These are phyloP conservation scores for Augochlora pura DNA, from an alignment of 1,140 invertebrate genomes.

Conservation along the genomic window DNA sequence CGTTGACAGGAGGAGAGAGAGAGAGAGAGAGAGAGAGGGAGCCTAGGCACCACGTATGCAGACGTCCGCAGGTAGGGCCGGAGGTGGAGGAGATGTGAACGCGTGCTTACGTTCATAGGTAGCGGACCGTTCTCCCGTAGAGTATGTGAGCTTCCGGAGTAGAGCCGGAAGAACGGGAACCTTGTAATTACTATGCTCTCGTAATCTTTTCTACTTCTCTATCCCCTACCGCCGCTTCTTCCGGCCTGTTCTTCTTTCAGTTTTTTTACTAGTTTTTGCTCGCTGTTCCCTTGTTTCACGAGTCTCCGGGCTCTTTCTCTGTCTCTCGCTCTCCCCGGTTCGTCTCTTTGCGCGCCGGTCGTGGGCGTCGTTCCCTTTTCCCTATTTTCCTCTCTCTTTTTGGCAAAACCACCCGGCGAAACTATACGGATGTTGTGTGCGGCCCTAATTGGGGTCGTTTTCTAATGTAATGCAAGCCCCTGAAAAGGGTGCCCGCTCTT, in stretches of 20 bases:
- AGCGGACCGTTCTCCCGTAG: conserved; percentile 17
- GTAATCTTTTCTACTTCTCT: conserved; percentile 45
- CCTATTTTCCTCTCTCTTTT: background rate
- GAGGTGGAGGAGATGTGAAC: conserved; percentile 33
- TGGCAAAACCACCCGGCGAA: background rate
- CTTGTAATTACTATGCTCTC: conserved; percentile 64
- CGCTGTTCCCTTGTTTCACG: conserved; percentile 28
- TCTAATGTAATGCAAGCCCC: background rate
- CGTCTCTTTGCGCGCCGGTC: background rate
- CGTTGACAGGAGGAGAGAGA: background rate
- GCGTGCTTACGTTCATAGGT: conserved; percentile 37
- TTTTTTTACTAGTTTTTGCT: conserved; percentile 19
- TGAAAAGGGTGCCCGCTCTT: background rate
- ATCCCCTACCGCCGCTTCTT: conserved; percentile 3
- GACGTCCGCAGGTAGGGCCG: conserved; percentile 9
- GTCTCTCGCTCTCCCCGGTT: background rate
- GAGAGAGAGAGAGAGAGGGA: background rate
- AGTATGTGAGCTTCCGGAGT: conserved; percentile 49
- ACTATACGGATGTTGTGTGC: background rate
- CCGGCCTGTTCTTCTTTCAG: conserved; percentile 36
- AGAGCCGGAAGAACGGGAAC: conserved; percentile 56
- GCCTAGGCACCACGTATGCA: conserved; percentile 11
- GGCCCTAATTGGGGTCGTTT: background rate
- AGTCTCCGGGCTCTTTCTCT: background rate
- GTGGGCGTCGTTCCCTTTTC: background rate